Conservation (phyloP, 2,888 invertebrate species). For the Synanthedon vespiformis region DNA sequence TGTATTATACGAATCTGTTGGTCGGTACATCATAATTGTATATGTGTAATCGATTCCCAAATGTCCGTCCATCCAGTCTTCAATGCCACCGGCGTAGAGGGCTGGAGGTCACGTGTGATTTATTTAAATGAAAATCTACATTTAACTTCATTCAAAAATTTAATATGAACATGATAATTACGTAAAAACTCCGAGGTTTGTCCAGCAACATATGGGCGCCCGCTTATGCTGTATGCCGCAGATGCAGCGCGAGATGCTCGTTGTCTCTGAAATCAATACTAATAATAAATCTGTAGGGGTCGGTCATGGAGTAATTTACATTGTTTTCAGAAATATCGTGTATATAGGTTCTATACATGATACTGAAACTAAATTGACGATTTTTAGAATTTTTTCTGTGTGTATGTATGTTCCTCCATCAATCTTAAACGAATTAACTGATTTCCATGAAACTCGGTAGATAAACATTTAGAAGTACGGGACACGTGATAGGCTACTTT, state of each 20-base stretch:
- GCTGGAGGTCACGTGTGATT: slow-evolving; percentile 20
- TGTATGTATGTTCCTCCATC: no score
- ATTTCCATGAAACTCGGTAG: no score
- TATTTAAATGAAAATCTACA: background rate
- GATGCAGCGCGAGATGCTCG: slow-evolving; percentile 44
- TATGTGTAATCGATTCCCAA: slow-evolving; percentile 58
- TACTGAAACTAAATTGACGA: no score
- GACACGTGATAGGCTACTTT: no score
- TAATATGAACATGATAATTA: slow-evolving; percentile 14
- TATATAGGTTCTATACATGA: no score
- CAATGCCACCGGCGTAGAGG: slow-evolving; percentile 55
- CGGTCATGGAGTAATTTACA: no score
- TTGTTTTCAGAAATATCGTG: no score
- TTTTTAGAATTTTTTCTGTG: no score
- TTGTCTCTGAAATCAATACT: slow-evolving; percentile 42
- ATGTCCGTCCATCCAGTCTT: slow-evolving; percentile 62
- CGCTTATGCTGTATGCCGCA: slow-evolving; percentile 46
- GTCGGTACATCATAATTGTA: slow-evolving; percentile 53
- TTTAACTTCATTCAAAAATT: background rate
- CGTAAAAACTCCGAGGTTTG: slow-evolving; percentile 59
- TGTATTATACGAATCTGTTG: slow-evolving; percentile 35
- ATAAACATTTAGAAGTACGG: no score
- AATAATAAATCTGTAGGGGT: no score
- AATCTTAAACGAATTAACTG: no score
- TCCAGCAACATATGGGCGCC: slow-evolving; percentile 48